Conservation (phyloP, 1,140 invertebrate species). For the Tyrophagus putrescentiae region DNA sequence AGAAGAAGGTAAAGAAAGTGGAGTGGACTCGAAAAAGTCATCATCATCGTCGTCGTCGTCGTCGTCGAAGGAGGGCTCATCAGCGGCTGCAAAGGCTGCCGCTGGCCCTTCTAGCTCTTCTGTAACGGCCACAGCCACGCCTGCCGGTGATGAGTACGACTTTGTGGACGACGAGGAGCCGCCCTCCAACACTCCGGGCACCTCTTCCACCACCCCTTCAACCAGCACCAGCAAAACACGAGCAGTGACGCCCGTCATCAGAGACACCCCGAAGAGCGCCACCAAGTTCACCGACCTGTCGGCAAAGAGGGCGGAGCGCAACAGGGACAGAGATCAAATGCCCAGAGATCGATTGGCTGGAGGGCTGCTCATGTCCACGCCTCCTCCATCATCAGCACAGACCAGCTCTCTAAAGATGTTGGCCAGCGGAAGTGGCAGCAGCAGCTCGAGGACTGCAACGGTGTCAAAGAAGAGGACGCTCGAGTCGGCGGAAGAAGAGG, state of each 20-base stretch:
- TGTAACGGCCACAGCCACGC: not conserved
- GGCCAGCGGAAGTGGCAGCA: too few species aligned
- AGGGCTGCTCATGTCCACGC: too few species aligned
- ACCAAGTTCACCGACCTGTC: not conserved
- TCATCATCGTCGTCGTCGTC: not conserved
- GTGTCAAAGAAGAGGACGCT: too few species aligned
- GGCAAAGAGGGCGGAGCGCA: not conserved
- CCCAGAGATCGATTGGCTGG: too few species aligned
- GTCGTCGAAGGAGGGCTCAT: not conserved
- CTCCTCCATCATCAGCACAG: too few species aligned
- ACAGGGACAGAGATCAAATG: not conserved
- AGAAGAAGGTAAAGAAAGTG: not conserved
- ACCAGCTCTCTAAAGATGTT: too few species aligned
- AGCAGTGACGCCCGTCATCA: too few species aligned
- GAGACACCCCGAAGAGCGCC: too few species aligned
- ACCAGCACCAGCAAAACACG: too few species aligned
- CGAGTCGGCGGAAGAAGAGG: too few species aligned
- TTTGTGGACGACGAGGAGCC: not conserved
- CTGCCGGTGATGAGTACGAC: not conserved
- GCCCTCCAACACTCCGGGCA: not conserved
- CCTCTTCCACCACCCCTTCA: too few species aligned
- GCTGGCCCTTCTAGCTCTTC: not conserved
- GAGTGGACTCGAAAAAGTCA: not conserved
- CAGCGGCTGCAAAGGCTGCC: not conserved
- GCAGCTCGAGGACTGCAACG: too few species aligned